phyloP scores from a whole-genome alignment of 2,888 invertebrate species.

The Halictus quadricinctus region DNA sequence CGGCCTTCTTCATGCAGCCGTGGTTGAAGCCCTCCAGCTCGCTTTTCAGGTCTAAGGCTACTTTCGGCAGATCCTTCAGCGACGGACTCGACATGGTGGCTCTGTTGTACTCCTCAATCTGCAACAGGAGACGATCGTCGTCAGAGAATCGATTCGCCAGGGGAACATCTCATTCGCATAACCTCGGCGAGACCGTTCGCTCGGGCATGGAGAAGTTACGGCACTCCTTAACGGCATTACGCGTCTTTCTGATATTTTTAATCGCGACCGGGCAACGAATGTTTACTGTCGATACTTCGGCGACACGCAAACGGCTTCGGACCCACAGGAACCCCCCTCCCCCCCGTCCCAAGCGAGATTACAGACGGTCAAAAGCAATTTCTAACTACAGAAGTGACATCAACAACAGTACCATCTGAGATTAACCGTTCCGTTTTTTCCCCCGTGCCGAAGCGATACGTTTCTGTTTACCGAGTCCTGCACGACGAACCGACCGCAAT shows the following conservation, averaged over 20 bases:
- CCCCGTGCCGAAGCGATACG: conserved; percentile 24
- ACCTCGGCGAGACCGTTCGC: conserved; percentile 16
- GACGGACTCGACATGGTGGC: conserved; percentile 85
- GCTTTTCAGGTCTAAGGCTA: conserved; percentile 93
- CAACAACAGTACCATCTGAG: conserved; percentile 43
- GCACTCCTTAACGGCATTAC: background rate
- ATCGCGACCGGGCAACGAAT: background rate
- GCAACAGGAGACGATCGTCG: conserved; percentile 50
- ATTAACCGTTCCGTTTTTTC: conserved; percentile 14
- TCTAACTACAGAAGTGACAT: conserved; percentile 35
- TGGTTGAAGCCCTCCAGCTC: conserved; percentile 96
- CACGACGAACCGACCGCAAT: background rate
- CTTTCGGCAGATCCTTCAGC: conserved; percentile 95
- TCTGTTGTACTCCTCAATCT: conserved; percentile 67
- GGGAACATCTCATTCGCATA: background rate
- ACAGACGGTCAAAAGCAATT: background rate
- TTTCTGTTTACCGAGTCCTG: conserved; percentile 29
- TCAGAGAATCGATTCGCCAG: background rate
- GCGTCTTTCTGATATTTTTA: conserved; percentile 31
- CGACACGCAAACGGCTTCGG: conserved; percentile 11
- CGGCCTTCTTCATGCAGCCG: conserved; percentile 93
- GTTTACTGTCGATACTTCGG: background rate
- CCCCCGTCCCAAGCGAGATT: background rate
- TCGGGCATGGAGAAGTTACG: background rate
- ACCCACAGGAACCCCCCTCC: background rate